phyloP scores from a whole-genome alignment of 1,140 invertebrate species.

The Adoxophyes honmai region DNA sequence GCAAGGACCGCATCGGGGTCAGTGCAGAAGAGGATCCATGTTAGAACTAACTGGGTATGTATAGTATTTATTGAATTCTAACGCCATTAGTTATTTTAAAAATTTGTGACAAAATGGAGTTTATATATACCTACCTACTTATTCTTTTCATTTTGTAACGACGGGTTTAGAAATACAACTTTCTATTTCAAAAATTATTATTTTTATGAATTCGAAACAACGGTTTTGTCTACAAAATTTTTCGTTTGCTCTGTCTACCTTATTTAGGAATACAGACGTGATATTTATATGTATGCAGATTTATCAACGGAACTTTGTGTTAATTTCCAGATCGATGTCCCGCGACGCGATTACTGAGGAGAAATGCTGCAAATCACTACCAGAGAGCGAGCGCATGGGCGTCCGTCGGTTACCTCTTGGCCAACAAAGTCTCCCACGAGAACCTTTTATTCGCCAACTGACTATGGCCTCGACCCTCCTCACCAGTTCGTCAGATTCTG shows the following conservation, averaged over 20 bases:
- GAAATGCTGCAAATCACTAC: conserved; percentile 71
- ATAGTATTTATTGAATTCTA: conserved; percentile 10
- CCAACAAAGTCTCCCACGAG: conserved; percentile 63
- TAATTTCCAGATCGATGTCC: conserved; percentile 55
- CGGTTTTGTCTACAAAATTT: no score
- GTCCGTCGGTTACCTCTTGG: conserved; percentile 59
- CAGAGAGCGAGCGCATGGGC: conserved; percentile 71
- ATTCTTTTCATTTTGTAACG: no score
- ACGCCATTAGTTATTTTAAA: no score
- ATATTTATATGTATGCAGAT: no score
- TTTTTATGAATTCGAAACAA: no score
- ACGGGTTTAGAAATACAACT: no score
- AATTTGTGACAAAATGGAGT: no score
- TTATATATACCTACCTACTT: no score
- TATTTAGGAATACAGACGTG: no score
- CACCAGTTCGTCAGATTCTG: conserved; percentile 69
- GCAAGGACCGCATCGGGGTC: conserved; percentile 78
- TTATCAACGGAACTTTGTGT: no score
- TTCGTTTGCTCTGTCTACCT: no score
- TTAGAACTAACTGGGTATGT: conserved; percentile 83
- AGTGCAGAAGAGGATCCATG: conserved; percentile 82
- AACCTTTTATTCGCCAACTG: conserved; percentile 63
- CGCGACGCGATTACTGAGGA: conserved; percentile 73
- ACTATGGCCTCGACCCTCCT: conserved; percentile 66
- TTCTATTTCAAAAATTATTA: no score